Conservation (phyloP, 1,140 invertebrate genomes). For the Pseudomyrmex pallidus region DNA sequence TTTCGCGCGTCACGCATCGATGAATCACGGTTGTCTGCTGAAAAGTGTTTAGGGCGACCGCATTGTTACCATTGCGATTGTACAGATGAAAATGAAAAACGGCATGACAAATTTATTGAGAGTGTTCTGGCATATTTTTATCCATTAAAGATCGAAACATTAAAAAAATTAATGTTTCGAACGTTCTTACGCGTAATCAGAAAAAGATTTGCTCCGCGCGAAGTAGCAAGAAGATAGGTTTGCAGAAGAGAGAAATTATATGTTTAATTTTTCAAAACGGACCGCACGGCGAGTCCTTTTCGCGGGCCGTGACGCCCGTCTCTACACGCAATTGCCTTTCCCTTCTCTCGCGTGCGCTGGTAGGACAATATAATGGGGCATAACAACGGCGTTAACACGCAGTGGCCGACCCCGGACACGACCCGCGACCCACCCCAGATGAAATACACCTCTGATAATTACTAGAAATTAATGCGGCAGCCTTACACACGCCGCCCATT, state of each 20-base stretch:
- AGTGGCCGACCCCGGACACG: slow-evolving; percentile 81
- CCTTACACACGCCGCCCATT: slow-evolving; percentile 73
- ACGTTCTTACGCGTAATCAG: neutral
- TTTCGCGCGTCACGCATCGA: slow-evolving; percentile 55
- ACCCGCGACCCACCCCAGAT: slow-evolving; percentile 81
- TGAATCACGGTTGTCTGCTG: slow-evolving; percentile 50
- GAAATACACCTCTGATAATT: slow-evolving; percentile 85
- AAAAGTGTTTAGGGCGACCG: slow-evolving; percentile 36
- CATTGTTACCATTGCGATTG: neutral
- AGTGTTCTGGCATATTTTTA: neutral
- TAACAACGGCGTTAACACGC: slow-evolving; percentile 85
- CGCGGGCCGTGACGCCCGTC: slow-evolving; percentile 31
- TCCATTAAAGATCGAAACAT: neutral
- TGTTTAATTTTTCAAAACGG: slow-evolving; percentile 64
- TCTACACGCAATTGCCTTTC: slow-evolving; percentile 58
- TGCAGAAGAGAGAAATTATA: neutral
- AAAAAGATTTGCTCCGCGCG: neutral
- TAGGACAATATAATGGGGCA: slow-evolving; percentile 84
- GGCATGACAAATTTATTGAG: neutral
- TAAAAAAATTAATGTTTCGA: too few species aligned
- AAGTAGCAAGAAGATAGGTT: too few species aligned
- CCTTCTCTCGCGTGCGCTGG: slow-evolving; percentile 60
- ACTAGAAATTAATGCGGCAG: slow-evolving; percentile 84
- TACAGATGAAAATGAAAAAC: neutral
- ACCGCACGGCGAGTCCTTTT: slow-evolving; percentile 50